A percentile compares a stretch with the other conserved stretches of the same genome.
These are phyloP conservation scores for Anthrax anthrax DNA, from an alignment of 2,888 invertebrate species.

Conservation along the genomic window DNA sequence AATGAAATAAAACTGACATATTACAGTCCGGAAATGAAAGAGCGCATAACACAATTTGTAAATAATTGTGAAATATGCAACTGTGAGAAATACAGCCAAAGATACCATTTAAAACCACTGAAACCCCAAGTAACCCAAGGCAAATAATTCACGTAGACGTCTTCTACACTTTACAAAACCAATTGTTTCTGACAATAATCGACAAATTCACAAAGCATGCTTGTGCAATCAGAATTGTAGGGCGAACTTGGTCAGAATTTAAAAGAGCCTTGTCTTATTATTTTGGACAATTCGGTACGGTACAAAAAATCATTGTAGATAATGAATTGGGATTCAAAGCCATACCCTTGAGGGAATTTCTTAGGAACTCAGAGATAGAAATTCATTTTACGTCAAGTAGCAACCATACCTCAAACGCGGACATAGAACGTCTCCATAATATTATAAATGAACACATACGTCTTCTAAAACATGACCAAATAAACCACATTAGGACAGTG, in stretches of 20 bases:
- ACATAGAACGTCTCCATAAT: constrained; percentile 12
- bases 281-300: constrained; percentile 1
- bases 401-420: constrained; percentile 12
- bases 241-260: constrained; percentile 6
- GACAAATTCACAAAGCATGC: constrained; percentile 8
- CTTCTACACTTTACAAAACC: constrained; percentile 4
- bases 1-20: background rate
- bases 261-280: background rate
- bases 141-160: constrained; percentile 8
- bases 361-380: constrained; percentile 7
- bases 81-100: background rate
- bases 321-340: constrained; percentile 14
- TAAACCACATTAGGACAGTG: constrained; percentile 9
- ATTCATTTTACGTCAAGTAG: constrained; percentile 12
- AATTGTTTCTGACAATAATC: constrained; percentile 6
- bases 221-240: constrained; percentile 1
- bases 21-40: background rate
- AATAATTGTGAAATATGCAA: background rate
- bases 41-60: background rate
- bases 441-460: constrained; percentile 15
- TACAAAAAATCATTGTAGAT: constrained; percentile 11
- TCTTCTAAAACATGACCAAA: constrained; percentile 5
- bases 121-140: background rate
- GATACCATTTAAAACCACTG: background rate
- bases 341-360: constrained; percentile 10